These are phyloP conservation scores for Creontiades dilutus DNA, from an alignment of 2,888 invertebrate species.

Conservation along the genomic window DNA sequence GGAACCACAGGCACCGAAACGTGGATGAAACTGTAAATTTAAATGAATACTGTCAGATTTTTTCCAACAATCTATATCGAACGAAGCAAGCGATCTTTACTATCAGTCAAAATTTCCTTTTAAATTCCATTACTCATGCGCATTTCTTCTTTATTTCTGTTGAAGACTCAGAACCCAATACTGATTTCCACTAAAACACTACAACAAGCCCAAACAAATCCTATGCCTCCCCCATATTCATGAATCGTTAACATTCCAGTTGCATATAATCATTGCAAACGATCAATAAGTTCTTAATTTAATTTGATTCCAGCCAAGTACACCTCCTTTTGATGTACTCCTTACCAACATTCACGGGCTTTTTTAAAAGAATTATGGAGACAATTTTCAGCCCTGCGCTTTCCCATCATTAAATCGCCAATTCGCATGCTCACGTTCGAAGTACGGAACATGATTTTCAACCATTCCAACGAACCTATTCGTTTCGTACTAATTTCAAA, in stretches of 20 bases:
- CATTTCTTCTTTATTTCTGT: too few species aligned
- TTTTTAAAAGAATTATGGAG: neutral
- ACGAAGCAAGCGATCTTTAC: neutral
- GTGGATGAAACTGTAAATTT: conserved; percentile 10
- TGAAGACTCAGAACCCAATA: too few species aligned
- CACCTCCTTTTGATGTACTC: too few species aligned
- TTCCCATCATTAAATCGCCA: neutral
- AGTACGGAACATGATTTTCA: neutral
- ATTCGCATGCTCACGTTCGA: conserved; percentile 15
- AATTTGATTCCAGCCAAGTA: too few species aligned
- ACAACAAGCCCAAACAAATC: too few species aligned
- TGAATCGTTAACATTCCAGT: too few species aligned
- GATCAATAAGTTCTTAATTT: too few species aligned
- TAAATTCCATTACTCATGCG: too few species aligned
- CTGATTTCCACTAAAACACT: too few species aligned
- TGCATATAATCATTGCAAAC: too few species aligned
- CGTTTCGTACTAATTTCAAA: neutral
- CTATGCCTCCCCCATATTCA: too few species aligned
- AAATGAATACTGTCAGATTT: conserved; percentile 3
- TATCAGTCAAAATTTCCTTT: neutral
- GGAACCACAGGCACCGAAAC: neutral
- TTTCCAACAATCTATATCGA: neutral
- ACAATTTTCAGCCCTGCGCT: neutral
- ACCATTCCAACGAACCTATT: neutral
- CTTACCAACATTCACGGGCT: too few species aligned